Evolutionary conservation across 2,797 vertebrate species (phyloP).

Genomic region (Dicrostonyx torquatus): DNA sequence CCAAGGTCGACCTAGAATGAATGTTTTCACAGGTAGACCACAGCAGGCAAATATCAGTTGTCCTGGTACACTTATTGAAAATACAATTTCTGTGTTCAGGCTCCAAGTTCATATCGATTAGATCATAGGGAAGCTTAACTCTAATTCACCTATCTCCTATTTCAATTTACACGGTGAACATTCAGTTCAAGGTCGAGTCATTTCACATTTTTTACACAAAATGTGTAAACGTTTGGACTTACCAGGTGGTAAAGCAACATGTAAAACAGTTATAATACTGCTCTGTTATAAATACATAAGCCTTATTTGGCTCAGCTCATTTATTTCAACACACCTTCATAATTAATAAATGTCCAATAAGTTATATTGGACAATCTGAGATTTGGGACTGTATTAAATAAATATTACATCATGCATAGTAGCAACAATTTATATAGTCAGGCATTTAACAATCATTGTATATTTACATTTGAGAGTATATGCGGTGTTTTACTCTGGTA

Average conservation of each 20-base stretch:
- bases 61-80: background rate
- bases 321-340: constrained; percentile 33
- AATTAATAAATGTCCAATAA: background rate
- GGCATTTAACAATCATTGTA: background rate
- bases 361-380: background rate
- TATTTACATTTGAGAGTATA: constrained; percentile 9
- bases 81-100: constrained; percentile 25
- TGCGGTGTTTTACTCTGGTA: background rate
- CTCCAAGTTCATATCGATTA: background rate
- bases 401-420: background rate
- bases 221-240: background rate
- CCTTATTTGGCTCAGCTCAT: background rate
- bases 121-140: background rate
- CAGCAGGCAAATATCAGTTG: background rate
- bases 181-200: background rate
- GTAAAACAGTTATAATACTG: background rate
- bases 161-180: background rate
- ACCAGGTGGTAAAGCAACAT: background rate
- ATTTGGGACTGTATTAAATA: background rate
- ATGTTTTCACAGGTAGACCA: background rate
- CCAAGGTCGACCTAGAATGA: background rate
- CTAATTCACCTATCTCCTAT: background rate
- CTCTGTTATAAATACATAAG: background rate
- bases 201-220: background rate
- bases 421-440: constrained; percentile 9